phyloP scores from a whole-genome alignment of 2,113 vertebrate species.

The Stigmatopora nigra region DNA sequence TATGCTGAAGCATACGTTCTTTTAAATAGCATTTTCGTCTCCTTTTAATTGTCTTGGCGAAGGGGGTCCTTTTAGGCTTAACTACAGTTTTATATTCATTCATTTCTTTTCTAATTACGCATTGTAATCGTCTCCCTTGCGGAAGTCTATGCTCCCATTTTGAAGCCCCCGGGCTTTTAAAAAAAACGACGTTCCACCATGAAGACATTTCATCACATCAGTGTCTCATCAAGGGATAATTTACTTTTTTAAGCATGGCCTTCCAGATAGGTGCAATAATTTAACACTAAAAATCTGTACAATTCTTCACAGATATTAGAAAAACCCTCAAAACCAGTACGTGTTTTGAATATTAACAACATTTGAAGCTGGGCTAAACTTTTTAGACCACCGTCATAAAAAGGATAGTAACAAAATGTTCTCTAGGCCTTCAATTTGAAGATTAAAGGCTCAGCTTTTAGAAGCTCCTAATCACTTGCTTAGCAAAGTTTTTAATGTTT shows the following conservation, averaged over 20 bases:
- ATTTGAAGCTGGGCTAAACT: neutral
- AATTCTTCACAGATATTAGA: neutral
- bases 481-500: slow-evolving; percentile 14
- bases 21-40: slow-evolving; percentile 24
- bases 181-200: slow-evolving; percentile 30
- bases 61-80: slow-evolving; percentile 40
- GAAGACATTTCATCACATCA: slow-evolving; percentile 12
- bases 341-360: neutral
- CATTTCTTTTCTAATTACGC: slow-evolving; percentile 61
- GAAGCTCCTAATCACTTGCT: slow-evolving; percentile 25
- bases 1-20: slow-evolving; percentile 8
- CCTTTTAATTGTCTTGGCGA: slow-evolving; percentile 14
- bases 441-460: slow-evolving; percentile 34
- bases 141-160: slow-evolving; percentile 47
- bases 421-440: slow-evolving; percentile 6
- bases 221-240: no score
- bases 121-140: slow-evolving; percentile 44
- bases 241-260: neutral
- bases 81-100: slow-evolving; percentile 63
- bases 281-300: neutral
- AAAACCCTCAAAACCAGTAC: neutral
- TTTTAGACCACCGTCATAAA: neutral
- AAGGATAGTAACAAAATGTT: slow-evolving; percentile 2
- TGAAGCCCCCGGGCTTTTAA: slow-evolving; percentile 40
- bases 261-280: neutral